Conservation (phyloP, 2,888 invertebrate genomes). For the Scelioninae gen. 1 region DNA sequence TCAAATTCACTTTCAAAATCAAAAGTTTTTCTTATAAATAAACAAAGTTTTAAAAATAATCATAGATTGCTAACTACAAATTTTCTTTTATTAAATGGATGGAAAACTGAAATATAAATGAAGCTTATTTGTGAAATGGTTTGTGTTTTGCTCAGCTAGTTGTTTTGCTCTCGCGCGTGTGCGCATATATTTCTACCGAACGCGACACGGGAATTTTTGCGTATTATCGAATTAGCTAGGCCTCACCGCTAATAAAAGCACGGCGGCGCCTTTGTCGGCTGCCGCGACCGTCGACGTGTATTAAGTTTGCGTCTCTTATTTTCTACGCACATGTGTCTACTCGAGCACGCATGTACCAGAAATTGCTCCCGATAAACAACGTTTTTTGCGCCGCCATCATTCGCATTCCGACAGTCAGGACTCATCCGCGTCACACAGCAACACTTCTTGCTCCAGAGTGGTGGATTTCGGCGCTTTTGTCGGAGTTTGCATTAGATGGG, state of each 20-base stretch:
- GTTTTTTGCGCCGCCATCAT: slow-evolving; percentile 77
- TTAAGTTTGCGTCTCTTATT: slow-evolving; percentile 63
- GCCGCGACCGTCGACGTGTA: slow-evolving; percentile 52
- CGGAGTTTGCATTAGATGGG: slow-evolving; percentile 6
- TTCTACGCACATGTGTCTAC: slow-evolving; percentile 70
- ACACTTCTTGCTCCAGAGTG: slow-evolving; percentile 65
- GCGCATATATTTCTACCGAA: slow-evolving; percentile 64
- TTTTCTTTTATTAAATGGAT: slow-evolving; percentile 17
- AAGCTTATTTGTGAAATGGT: slow-evolving; percentile 31
- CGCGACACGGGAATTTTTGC: slow-evolving; percentile 82
- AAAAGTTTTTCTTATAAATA: too few relatives aligned
- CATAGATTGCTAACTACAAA: too few relatives aligned
- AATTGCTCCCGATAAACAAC: slow-evolving; percentile 75
- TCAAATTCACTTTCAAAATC: too few relatives aligned
- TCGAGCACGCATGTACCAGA: slow-evolving; percentile 78
- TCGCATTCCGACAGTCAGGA: slow-evolving; percentile 78
- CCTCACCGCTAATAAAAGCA: slow-evolving; percentile 81
- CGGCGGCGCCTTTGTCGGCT: slow-evolving; percentile 69
- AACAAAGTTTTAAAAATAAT: too few relatives aligned
- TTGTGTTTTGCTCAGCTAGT: slow-evolving; percentile 49
- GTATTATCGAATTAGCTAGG: slow-evolving; percentile 83
- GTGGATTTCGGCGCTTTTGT: slow-evolving; percentile 50
- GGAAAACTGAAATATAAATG: slow-evolving; percentile 16
- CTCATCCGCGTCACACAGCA: slow-evolving; percentile 57
- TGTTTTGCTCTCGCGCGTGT: slow-evolving; percentile 45